Evolutionary conservation across 1,140 invertebrate species (phyloP), one percentile per base, ranked within the genome.

Genomic region (Brachionus angularis): DNA sequence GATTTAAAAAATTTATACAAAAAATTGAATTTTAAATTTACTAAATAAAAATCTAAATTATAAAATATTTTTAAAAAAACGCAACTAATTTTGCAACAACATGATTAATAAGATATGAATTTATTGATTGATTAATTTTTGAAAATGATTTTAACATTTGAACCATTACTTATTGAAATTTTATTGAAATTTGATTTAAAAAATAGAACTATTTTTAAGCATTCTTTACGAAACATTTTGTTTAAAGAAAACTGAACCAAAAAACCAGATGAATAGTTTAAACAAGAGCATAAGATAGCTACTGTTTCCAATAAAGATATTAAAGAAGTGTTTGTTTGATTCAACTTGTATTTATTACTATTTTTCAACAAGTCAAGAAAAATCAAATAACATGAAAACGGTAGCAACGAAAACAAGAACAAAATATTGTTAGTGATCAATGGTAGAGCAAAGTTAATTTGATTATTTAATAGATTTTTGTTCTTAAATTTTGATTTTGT

Each of bases 141-240:
- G n/a, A n/a, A n/a, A n/a, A n/a, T n/a, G n/a, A n/a, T n/a, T n/a
- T n/a, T n/a, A n/a, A n/a, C n/a, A n/a, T n/a, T n/a, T n/a, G n/a
- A n/a, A n/a, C n/a, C n/a, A n/a, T n/a, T n/a, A n/a, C n/a, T n/a
- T n/a, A n/a, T n/a, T n/a, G n/a, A n/a, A n/a, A n/a, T n/a, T n/a
- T n/a, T n/a, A n/a, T n/a, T n/a, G n/a, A n/a, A n/a, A n/a, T n/a
- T n/a, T n/a, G n/a, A n/a, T n/a, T n/a, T n/a, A n/a, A n/a, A n/a
- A n/a, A n/a, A n/a, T n/a, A n/a, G n/a, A n/a, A n/a, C n/a, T n/a
- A n/a, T n/a, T n/a, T n/a, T n/a, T n/a, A n/a, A n/a, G n/a, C n/a
- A n/a, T 39, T 58, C 53, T 25, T 39, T 58, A 14, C 53, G 34
- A 39, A 58, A 58, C 10, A 58, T 18, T 5, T 58, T 58, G 25